Evolutionary conservation across 92 coral and sea anemone species (phyloP).

Genomic region (Umimayanthus chanpuru): DNA sequence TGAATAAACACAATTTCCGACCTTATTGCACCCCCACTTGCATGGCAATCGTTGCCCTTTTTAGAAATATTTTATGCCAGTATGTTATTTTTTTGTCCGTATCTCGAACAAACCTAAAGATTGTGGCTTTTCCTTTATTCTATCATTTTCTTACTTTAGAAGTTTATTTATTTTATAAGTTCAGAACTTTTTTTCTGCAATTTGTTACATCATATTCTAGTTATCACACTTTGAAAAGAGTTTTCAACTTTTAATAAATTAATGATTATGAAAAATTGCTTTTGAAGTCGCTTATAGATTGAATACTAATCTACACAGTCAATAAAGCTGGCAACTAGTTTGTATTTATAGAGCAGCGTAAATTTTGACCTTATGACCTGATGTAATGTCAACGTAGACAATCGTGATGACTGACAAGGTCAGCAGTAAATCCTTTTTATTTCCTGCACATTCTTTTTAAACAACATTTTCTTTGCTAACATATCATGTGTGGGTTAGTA

Average conservation of each 20-base stretch:
- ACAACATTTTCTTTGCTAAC: conserved; percentile 19
- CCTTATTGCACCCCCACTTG: conserved; percentile 28
- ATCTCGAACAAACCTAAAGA: conserved; percentile 24
- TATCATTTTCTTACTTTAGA: conserved; percentile 12
- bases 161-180: conserved; percentile 14
- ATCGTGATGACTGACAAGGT: conserved; percentile 25
- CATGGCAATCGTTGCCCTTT: conserved; percentile 30
- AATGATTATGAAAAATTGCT: conserved; percentile 18
- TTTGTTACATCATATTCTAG: conserved; percentile 22
- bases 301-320: conserved; percentile 4
- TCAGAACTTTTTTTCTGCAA: conserved; percentile 15
- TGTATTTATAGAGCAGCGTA: conserved; percentile 30
- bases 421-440: conserved; percentile 2
- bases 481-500: conserved; percentile 4
- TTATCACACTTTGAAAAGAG: conserved; percentile 29
- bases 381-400: conserved; percentile 11
- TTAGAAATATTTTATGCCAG: conserved; percentile 12
- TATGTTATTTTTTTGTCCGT: conserved; percentile 31
- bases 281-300: conserved; percentile 21
- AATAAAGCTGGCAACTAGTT: conserved; percentile 27
- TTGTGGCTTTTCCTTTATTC: conserved; percentile 27
- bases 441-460: conserved; percentile 10
- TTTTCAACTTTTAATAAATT: conserved; percentile 11
- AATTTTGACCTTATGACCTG: conserved; percentile 18
- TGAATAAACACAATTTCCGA: conserved; percentile 24